Conservation (phyloP, 2,113 vertebrate species). For the Hyperopisus bebe region DNA sequence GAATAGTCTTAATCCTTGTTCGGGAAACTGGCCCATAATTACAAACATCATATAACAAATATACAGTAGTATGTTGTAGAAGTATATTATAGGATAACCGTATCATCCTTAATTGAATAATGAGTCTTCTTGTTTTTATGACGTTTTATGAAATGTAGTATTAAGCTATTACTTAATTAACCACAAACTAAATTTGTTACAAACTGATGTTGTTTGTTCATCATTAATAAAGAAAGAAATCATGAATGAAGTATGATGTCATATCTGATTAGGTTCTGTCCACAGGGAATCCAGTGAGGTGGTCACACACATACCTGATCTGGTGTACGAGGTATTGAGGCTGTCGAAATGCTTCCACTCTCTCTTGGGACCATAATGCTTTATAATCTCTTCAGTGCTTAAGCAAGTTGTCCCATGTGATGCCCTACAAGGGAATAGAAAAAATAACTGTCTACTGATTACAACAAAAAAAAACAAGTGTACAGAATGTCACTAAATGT, state of each 20-base stretch:
- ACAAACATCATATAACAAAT: not conserved
- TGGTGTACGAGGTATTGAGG: slow-evolving; percentile 72
- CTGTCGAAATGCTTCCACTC: slow-evolving; percentile 84
- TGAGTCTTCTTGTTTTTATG: not conserved
- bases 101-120: not conserved
- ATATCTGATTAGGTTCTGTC: not conserved
- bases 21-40: no score
- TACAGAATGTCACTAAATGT: not conserved
- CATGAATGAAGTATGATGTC: not conserved
- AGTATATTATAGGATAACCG: not conserved
- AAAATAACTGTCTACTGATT: not conserved
- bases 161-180: no score
- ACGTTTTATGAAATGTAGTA: not conserved
- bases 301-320: slow-evolving; percentile 66
- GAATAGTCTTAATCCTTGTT: no score
- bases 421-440: slow-evolving; percentile 57
- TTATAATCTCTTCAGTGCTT: slow-evolving; percentile 67
- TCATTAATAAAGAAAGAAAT: not conserved
- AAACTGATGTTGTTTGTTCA: no score
- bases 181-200: no score
- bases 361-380: slow-evolving; percentile 67
- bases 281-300: not conserved
- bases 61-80: not conserved
- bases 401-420: slow-evolving; percentile 79
- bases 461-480: not conserved